phyloP scores from a whole-genome alignment of 2,113 vertebrate genomes.

The Sula dactylatra region DNA sequence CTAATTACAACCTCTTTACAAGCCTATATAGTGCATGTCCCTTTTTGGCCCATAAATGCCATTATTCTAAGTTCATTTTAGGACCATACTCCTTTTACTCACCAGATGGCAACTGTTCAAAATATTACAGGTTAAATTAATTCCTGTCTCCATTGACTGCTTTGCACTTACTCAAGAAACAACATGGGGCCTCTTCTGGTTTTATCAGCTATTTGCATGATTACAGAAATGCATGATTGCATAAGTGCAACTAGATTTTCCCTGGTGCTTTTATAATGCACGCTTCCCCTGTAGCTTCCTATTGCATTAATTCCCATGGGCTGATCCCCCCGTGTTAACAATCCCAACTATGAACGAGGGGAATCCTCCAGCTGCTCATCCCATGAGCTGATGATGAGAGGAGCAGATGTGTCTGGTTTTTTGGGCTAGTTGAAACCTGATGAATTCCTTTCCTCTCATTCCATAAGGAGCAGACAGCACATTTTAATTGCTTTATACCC shows the following conservation, averaged over 20 bases:
- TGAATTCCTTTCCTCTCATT: not conserved
- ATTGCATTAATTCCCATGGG: not conserved
- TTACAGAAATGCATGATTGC: not conserved
- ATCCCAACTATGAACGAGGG: not conserved
- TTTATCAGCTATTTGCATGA: not conserved
- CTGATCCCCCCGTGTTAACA: not conserved
- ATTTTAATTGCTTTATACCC: not conserved
- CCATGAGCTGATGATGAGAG: not conserved
- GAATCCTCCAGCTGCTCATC: slow-evolving; percentile 25
- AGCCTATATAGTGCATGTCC: not conserved
- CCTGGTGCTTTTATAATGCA: not conserved
- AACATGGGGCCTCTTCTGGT: fast-evolving
- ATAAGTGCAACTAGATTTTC: not conserved
- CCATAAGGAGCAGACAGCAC: not conserved
- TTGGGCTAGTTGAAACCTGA: not conserved
- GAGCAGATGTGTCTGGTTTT: not conserved
- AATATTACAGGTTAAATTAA: not conserved
- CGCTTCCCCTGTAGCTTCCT: not conserved
- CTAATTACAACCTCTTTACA: not conserved
- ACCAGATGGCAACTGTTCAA: not conserved
- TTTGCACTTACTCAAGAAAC: not conserved
- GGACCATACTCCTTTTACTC: not conserved
- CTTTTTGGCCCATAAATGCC: not conserved
- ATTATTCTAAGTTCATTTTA: not conserved
- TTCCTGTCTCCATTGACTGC: not conserved